Evolutionary conservation across 2,113 vertebrate species (phyloP), one percentile per base, ranked within the genome.

Genomic region (Tapirus terrestris): DNA sequence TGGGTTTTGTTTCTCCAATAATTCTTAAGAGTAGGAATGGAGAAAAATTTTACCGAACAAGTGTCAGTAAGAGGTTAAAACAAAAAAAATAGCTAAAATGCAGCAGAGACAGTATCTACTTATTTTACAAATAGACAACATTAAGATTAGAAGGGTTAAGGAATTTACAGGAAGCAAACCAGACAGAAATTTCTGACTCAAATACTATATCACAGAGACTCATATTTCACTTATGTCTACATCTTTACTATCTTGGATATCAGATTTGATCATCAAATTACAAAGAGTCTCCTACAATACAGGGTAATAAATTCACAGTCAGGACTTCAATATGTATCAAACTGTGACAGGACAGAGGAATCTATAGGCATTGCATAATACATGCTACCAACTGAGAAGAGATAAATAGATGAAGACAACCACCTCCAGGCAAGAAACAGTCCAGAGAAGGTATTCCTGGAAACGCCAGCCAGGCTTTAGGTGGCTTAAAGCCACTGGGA

Each of bases 271-370:
- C 56, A 91, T 68, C 43, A 84, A 82, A 92, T 96, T 89, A 93
- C n/a, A 89, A 87, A 82, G 6, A 53, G 43, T 89, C 45, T 89
- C 45, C 65, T 56, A 67, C 14, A 95, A 91, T 31, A 83, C 12
- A 75, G 3, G 68, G 3, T 76, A 95, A 88, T 48, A 84, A 94
- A 96, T 29, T 95, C 67, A 72, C 29, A 89, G 75, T 11, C 6
- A 48, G 51, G 89, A 93, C 27, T 92, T 89, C 75, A 84, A 67
- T 83, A 45, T 61, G 33, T 31, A 60, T 93, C 79, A 81, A 86
- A 51, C 29, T 11, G 4, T 85, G 70, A 98, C 93, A 96, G 89
- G 53, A 61, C 92, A 91, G 51, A 96, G 87, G 0, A 95, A 80
- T 6, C 36, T 79, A 82, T 51, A 25, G 12, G 9, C 33, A 17